phyloP scores from a whole-genome alignment of 1,140 invertebrate genomes.

The Aphidius gifuensis region DNA sequence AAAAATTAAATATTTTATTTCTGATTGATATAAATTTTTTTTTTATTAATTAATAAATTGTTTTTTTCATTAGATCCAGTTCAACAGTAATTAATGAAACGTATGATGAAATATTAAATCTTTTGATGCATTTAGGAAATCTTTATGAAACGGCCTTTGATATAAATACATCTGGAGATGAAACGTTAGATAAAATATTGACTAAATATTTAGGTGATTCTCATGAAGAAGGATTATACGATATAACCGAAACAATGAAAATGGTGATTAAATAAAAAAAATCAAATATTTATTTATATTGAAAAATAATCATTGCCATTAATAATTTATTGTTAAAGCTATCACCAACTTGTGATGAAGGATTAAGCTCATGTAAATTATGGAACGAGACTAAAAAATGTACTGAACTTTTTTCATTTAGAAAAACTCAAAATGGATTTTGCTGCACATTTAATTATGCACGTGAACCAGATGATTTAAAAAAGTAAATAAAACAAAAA shows the following conservation, averaged over 20 bases:
- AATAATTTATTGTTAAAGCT: slow-evolving; percentile 40
- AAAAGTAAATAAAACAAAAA: slow-evolving; percentile 22
- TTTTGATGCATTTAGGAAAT: slow-evolving; percentile 4
- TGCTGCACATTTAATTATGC: slow-evolving; percentile 62
- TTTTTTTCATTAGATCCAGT: neutral
- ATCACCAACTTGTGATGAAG: slow-evolving; percentile 54
- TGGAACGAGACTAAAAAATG: slow-evolving; percentile 47
- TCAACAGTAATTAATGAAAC: neutral
- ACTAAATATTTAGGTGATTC: neutral
- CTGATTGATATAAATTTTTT: no score
- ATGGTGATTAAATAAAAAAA: no score
- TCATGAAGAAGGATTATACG: neutral
- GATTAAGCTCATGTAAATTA: slow-evolving; percentile 54
- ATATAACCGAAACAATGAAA: neutral
- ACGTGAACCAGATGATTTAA: slow-evolving; percentile 32
- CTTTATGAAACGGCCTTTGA: slow-evolving; percentile 12
- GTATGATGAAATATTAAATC: neutral
- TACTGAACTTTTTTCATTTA: slow-evolving; percentile 47
- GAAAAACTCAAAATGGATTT: slow-evolving; percentile 57
- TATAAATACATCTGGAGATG: neutral
- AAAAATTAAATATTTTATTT: neutral
- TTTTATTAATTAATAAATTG: neutral
- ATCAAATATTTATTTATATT: no score
- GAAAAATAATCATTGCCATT: no score
- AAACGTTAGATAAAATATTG: neutral